These are phyloP conservation scores for Mirza zaza DNA, from an alignment of 2,113 vertebrate species.

Conservation along the genomic window DNA sequence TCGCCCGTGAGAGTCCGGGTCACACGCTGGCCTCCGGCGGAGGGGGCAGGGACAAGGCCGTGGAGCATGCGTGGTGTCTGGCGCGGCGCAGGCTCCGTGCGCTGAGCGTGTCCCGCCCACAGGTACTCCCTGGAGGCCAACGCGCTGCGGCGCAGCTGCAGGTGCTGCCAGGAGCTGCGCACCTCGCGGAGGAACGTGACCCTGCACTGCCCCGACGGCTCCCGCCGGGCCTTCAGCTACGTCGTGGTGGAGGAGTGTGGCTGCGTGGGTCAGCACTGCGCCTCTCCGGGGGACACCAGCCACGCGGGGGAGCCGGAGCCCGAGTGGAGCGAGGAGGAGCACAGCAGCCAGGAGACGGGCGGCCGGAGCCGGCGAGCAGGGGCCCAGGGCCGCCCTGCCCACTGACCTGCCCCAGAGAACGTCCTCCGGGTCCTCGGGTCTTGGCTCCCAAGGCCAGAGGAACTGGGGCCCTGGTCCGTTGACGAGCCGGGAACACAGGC, in stretches of 20 bases:
- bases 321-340: background rate
- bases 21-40: fast-evolving
- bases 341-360: background rate
- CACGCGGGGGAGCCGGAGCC: background rate
- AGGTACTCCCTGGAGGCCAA: conserved; percentile 81
- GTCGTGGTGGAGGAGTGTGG: conserved; percentile 82
- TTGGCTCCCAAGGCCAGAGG: background rate
- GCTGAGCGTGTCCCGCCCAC: background rate
- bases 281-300: background rate
- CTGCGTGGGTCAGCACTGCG: conserved; percentile 76
- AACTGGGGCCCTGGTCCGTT: background rate
- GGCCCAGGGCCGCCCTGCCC: background rate
- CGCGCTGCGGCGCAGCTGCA: conserved; percentile 70
- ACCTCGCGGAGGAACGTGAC: conserved; percentile 74
- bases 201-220: conserved; percentile 74
- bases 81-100: fast-evolving
- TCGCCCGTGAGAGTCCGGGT: fast-evolving
- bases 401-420: background rate
- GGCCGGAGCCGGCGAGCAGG: background rate
- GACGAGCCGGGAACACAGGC: fast-evolving
- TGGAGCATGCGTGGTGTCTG: fast-evolving
- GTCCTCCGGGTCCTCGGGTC: fast-evolving
- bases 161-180: conserved; percentile 83
- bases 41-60: background rate
- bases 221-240: conserved; percentile 71